Percentiles rank a stretch among this genome's conserved stretches.
Evolutionary conservation across 2,888 invertebrate species (phyloP).

Genomic region (Eupithecia insigniata): DNA sequence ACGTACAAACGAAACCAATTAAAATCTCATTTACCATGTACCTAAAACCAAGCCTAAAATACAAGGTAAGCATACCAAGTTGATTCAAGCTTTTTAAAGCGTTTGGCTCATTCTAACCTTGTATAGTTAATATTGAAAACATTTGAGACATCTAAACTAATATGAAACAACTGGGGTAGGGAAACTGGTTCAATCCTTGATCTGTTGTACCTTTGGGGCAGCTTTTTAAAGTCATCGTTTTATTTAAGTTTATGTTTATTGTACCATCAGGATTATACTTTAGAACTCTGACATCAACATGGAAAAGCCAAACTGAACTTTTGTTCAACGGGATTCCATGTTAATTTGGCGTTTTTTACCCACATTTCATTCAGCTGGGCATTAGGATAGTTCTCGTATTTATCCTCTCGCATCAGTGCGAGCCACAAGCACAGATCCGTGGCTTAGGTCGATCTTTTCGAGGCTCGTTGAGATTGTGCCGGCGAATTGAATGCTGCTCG

Average conservation of each 20-base stretch:
- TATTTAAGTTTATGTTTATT: too few species aligned
- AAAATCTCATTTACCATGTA: background rate
- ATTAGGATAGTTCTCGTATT: constrained; percentile 16
- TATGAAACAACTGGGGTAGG: too few species aligned
- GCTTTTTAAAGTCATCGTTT: too few species aligned
- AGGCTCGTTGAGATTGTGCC: constrained; percentile 67
- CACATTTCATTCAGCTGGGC: background rate
- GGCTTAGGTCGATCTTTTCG: constrained; percentile 65
- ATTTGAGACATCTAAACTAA: background rate
- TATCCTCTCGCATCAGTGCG: constrained; percentile 21
- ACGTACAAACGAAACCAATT: constrained; percentile 2
- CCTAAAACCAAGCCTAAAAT: background rate
- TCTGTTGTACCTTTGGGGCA: too few species aligned
- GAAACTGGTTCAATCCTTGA: too few species aligned
- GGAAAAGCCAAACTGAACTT: too few species aligned
- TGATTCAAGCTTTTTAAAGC: background rate
- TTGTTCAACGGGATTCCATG: too few species aligned
- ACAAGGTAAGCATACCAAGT: background rate
- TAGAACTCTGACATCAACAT: too few species aligned
- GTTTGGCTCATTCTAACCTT: too few species aligned
- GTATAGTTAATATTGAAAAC: background rate
- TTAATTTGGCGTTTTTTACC: too few species aligned
- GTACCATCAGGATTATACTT: too few species aligned
- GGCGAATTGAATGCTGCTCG: constrained; percentile 74
- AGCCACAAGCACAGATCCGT: constrained; percentile 48